Base-by-base conservation (phyloP, 2,888 invertebrate species). In the Sphecodes monilicornis region DNA sequence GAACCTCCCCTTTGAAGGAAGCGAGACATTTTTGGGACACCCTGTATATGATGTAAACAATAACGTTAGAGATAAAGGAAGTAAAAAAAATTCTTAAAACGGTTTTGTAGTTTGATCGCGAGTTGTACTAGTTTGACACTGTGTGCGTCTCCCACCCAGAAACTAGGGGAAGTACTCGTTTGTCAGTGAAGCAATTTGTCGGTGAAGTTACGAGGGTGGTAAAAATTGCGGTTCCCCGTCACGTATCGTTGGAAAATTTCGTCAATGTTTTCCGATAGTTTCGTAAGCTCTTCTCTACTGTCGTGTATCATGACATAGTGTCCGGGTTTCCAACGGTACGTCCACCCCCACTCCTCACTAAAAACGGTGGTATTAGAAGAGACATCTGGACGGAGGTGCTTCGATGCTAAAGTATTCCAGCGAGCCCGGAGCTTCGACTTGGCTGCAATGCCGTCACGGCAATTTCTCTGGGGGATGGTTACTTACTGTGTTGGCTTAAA, bases 401-500 rank as follows among this genome's bases (percentile, higher is more conserved):
- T 82, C 82, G 89, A 64, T 43, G 82, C 50, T 76, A 86, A 90
- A 90, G 91, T 90, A 90, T 91, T 90, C 83, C 83, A 80, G 78
- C 85, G 80, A 75, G 66, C 73, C 73, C 36, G 73, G 86, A 90
- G 88, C 87, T 88, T 84, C 87, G 84, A 90, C 80, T 90, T 87
- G 86, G 86, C 86, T 75, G 85, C 91, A 81, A 90, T 90, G 87
- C 89, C 91, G 85, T 90, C 87, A 88, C 87, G 90, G 86, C 90
- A 93, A 92, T 93, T 93, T 93, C 93, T 93, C 91, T 84, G 86
- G 91, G 89, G 92, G 92, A 93, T 92, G 91, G 93, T 93, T 94
- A 93, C 93, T 94, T 92, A 91, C 93, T 91, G 90, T 94, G 94
- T 94, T 94, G 91, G 94, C 93, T 94, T 91, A 94, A 94, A 94